Evolutionary conservation across 35 echinoderm and acorn worm genomes (phyloP), one percentile per base, ranked within the genome.

Genomic region (Ophioderma brevispina): DNA sequence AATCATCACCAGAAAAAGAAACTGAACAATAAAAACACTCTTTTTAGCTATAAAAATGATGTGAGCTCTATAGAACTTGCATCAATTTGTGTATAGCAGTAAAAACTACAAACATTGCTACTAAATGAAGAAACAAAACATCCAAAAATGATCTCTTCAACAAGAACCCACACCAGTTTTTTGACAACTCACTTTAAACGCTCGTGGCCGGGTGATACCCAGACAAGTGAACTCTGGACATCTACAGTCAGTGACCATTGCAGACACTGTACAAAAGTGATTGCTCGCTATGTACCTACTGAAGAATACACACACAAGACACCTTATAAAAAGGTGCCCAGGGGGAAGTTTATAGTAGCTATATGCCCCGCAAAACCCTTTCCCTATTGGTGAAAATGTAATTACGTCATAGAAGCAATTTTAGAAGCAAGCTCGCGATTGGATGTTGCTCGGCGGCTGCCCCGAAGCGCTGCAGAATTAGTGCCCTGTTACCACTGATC

Each of bases 311-410:
- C 59, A 25, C 59, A 25, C 15, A 18, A 70, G 59, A 70, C 59
- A 70, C 59, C 59, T 70, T 70, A 70, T 70, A 70, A 70, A 70
- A 70, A 70, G 59, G 28, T 25, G 59, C 59, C 59, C 59, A 30
- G 15, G n/a, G 59, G 59, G 59, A 70, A 70, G 10, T 70, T 70
- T 70, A 70, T 70, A 70, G 59, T 70, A 70, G 59, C 59, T 70
- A 70, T 70, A 70, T 70, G 59, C 59, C 59, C 59, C 59, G 59
- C 59, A 70, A 70, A 70, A 70, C 59, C 5, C 1, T 30, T 70
- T 25, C 59, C 59, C 59, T 70, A 70, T 70, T 70, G 59, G 59
- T 70, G 59, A 70, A 25, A 70, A 70, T 70, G 28, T 70, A 70
- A 70, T 70, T 70, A 70, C 59, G 59, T 70, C 59, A 70, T 30